These are phyloP conservation scores for Saguinus midas DNA, from an alignment of 2,113 vertebrate genomes.

Conservation along the genomic window DNA sequence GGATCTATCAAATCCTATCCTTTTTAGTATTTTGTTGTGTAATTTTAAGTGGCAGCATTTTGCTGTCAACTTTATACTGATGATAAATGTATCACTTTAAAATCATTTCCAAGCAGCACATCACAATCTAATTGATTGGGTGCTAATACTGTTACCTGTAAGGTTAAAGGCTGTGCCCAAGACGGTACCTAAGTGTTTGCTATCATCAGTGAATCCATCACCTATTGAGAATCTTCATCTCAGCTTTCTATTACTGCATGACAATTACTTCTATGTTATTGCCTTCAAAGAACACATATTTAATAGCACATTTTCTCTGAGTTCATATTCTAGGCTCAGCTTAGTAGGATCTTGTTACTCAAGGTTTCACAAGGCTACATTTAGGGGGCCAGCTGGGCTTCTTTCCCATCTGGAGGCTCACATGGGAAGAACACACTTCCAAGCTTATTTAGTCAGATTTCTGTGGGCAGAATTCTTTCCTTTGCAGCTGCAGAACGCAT, in stretches of 20 bases:
- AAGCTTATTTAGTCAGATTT: background rate
- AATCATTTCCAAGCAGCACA: background rate
- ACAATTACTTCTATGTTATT: background rate
- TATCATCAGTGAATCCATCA: background rate
- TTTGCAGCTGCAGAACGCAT: background rate
- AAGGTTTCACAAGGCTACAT: background rate
- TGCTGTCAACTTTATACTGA: background rate
- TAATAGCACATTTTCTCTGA: background rate
- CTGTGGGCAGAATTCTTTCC: background rate
- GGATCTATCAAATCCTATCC: background rate
- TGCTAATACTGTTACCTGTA: background rate
- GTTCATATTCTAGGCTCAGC: background rate
- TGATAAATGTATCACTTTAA: background rate
- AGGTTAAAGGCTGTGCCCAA: background rate
- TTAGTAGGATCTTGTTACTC: background rate
- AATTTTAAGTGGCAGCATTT: conserved; percentile 10
- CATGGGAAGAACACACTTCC: background rate
- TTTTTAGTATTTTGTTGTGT: background rate
- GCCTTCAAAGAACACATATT: background rate
- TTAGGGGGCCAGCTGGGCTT: background rate
- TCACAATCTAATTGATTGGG: background rate
- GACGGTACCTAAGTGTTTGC: background rate
- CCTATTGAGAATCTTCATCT: background rate
- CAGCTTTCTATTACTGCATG: background rate
- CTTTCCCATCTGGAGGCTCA: background rate